These are phyloP conservation scores for Patagioenas fasciata DNA, from an alignment of 2,113 vertebrate genomes.

Conservation along the genomic window DNA sequence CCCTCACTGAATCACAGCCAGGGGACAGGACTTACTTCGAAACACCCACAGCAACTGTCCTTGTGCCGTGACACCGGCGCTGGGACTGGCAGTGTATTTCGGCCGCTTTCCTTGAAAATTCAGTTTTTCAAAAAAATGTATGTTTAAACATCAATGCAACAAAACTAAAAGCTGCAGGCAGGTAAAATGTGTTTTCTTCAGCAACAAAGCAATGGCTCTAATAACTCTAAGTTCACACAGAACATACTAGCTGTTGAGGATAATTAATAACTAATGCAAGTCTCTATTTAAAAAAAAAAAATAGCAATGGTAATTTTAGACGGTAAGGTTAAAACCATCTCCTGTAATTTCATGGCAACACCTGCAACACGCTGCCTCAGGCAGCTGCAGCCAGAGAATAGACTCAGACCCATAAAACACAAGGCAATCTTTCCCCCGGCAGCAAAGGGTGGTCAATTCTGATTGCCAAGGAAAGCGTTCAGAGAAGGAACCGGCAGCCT, in stretches of 20 bases:
- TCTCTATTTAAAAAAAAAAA: not conserved
- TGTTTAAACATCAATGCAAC: not conserved
- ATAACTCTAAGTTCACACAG: not conserved
- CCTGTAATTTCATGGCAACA: slow-evolving; percentile 13
- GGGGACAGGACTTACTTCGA: accelerated
- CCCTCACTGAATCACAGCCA: not conserved
- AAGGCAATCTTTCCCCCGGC: not conserved
- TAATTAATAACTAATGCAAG: not conserved
- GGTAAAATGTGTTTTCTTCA: not conserved
- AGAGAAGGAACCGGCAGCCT: not conserved
- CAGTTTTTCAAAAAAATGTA: accelerated
- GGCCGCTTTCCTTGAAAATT: not conserved
- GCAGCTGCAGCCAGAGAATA: not conserved
- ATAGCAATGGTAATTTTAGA: not conserved
- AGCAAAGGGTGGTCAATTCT: not conserved
- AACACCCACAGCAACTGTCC: not conserved
- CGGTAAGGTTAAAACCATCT: not conserved
- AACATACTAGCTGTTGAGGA: not conserved
- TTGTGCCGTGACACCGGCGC: not conserved
- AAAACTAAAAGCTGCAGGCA: not conserved
- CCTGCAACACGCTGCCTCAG: not conserved
- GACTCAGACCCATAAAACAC: slow-evolving; percentile 5
- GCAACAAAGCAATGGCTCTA: not conserved
- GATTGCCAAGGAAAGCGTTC: not conserved
- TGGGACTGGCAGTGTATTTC: not conserved